These are phyloP conservation scores for Leptopilina drosophilae DNA, from an alignment of 2,888 invertebrate species.

Conservation along the genomic window DNA sequence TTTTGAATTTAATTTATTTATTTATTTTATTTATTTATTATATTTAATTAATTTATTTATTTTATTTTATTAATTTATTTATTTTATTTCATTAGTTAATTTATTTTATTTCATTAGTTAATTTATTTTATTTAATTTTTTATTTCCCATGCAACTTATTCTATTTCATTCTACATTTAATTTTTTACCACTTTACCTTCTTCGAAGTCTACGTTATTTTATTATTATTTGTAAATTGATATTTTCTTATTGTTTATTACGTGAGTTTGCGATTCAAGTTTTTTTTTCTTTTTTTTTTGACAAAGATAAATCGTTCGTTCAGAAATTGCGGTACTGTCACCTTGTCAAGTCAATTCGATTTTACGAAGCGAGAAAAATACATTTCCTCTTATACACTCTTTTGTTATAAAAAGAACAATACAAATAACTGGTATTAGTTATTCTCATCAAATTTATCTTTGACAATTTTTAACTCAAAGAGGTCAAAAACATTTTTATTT, in stretches of 20 bases:
- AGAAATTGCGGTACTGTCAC: slow-evolving; percentile 16
- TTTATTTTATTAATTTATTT: too few species aligned
- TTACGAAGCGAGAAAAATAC: neutral
- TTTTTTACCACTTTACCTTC: too few species aligned
- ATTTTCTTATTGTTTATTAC: neutral
- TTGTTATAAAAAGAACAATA: neutral
- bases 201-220: neutral
- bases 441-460: neutral
- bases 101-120: too few species aligned
- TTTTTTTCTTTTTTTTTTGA: neutral
- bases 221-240: neutral
- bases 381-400: neutral
- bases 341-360: slow-evolving; percentile 1
- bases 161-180: too few species aligned
- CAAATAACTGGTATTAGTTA: neutral
- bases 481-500: too few species aligned
- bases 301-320: slow-evolving; percentile 1
- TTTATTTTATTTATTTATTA: too few species aligned
- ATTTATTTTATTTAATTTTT: too few species aligned
- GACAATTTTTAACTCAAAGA: neutral
- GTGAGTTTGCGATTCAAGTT: neutral
- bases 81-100: too few species aligned
- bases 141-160: too few species aligned
- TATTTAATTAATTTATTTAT: too few species aligned
- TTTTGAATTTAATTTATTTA: too few species aligned